Conservation (phyloP, 2,113 vertebrate genomes). For the Gobius niger region DNA sequence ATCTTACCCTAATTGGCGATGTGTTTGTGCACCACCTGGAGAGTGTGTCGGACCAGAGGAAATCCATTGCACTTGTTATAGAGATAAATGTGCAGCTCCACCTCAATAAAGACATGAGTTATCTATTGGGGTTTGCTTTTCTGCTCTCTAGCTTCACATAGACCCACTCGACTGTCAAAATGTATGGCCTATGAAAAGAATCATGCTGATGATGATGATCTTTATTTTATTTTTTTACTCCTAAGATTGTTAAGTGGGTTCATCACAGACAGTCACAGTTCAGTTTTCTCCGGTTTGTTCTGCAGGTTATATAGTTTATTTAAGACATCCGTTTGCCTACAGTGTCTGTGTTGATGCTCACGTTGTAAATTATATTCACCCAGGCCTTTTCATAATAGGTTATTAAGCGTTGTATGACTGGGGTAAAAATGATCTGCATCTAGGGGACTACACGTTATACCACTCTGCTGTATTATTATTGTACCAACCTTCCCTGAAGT, state of each 20-base stretch:
- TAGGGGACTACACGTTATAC: background rate
- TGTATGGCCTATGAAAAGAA: background rate
- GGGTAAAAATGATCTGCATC: too few relatives aligned
- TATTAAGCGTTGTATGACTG: too few relatives aligned
- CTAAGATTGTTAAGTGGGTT: too few relatives aligned
- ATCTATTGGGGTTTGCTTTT: background rate
- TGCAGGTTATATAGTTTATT: too few relatives aligned
- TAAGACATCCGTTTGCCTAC: too few relatives aligned
- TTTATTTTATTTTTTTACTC: too few relatives aligned
- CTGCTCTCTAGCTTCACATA: background rate
- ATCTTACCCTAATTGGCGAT: conserved; percentile 34
- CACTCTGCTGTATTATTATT: background rate
- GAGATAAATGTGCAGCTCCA: conserved; percentile 32
- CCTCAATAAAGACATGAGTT: background rate
- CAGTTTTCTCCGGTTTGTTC: background rate
- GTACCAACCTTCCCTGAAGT: background rate
- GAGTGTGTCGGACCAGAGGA: conserved; percentile 17
- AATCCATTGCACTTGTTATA: conserved; percentile 32
- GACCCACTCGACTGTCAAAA: background rate
- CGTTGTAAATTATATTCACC: too few relatives aligned
- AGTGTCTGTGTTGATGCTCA: too few relatives aligned
- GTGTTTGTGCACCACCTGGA: conserved; percentile 29
- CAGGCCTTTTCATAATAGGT: too few relatives aligned
- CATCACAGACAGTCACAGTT: too few relatives aligned
- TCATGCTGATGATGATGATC: background rate